These are phyloP conservation scores for Lottia scabra DNA, from an alignment of 2,888 invertebrate genomes.

Conservation along the genomic window DNA sequence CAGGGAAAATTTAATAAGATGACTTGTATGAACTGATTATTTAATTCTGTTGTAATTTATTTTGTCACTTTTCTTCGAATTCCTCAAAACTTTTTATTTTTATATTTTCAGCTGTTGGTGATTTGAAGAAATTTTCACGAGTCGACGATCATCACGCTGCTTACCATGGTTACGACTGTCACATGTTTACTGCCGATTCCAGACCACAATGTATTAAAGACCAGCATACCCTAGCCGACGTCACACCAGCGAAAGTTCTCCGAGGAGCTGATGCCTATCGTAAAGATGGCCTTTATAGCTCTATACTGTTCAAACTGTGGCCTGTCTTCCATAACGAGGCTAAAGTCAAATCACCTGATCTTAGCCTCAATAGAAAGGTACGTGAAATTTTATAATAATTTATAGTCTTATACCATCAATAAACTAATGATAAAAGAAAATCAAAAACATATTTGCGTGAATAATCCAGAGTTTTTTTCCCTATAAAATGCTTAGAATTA, in stretches of 20 bases:
- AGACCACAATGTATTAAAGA: constrained; percentile 82
- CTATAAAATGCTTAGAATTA: too few species aligned
- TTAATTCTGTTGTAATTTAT: too few species aligned
- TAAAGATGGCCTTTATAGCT: constrained; percentile 55
- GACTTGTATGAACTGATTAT: too few species aligned
- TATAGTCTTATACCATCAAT: too few species aligned
- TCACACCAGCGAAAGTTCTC: constrained; percentile 55
- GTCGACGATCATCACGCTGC: constrained; percentile 75
- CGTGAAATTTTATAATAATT: neutral
- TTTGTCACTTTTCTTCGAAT: too few species aligned
- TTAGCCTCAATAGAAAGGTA: constrained; percentile 35
- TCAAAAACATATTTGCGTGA: too few species aligned
- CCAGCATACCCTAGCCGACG: constrained; percentile 84
- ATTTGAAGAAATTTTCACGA: constrained; percentile 85
- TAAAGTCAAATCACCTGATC: constrained; percentile 47
- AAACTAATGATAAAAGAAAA: too few species aligned
- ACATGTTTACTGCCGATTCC: constrained; percentile 81
- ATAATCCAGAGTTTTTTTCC: too few species aligned
- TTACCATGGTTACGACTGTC: constrained; percentile 78
- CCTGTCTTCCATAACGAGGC: constrained; percentile 55
- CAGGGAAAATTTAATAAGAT: too few species aligned
- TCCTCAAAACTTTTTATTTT: neutral
- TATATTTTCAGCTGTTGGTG: constrained; percentile 87
- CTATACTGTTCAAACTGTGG: constrained; percentile 58
- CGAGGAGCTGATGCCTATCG: constrained; percentile 54